phyloP scores from a whole-genome alignment of 2,113 vertebrate genomes.

The Percina caprodes region DNA sequence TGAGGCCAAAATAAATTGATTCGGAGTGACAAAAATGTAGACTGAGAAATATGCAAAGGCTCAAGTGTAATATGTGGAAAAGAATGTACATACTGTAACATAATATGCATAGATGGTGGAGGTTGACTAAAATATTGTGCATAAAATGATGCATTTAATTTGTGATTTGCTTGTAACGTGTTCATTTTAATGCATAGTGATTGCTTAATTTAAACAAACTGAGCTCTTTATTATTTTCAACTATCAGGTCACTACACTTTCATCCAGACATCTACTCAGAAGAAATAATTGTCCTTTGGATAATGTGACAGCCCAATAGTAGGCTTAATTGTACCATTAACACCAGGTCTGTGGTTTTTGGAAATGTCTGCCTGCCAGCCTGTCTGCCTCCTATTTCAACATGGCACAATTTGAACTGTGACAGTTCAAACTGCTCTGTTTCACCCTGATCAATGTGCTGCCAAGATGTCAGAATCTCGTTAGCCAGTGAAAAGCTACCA shows the following conservation, averaged over 20 bases:
- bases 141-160: constrained; percentile 19
- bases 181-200: constrained; percentile 25
- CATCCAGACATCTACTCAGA: constrained; percentile 29
- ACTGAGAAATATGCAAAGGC: constrained; percentile 40
- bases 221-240: constrained; percentile 24
- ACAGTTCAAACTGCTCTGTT: constrained; percentile 67
- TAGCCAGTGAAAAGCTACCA: constrained; percentile 71
- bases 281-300: constrained; percentile 49
- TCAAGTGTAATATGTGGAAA: constrained; percentile 32
- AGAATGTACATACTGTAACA: constrained; percentile 9
- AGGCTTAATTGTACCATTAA: constrained; percentile 66
- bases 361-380: constrained; percentile 45
- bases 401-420: constrained; percentile 63
- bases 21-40: constrained; percentile 35
- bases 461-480: constrained; percentile 73
- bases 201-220: constrained; percentile 33
- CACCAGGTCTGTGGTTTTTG: constrained; percentile 48
- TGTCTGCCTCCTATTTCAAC: constrained; percentile 46
- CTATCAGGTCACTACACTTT: constrained; percentile 35
- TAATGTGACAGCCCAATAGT: constrained; percentile 53
- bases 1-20: constrained; percentile 65
- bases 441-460: constrained; percentile 61
- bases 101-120: constrained; percentile 22
- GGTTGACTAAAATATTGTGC: constrained; percentile 24
- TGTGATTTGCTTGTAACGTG: constrained; percentile 24